Evolutionary conservation across 2,888 invertebrate species (phyloP), one percentile per base, ranked within the genome.

Genomic region (Hypsopygia costalis): DNA sequence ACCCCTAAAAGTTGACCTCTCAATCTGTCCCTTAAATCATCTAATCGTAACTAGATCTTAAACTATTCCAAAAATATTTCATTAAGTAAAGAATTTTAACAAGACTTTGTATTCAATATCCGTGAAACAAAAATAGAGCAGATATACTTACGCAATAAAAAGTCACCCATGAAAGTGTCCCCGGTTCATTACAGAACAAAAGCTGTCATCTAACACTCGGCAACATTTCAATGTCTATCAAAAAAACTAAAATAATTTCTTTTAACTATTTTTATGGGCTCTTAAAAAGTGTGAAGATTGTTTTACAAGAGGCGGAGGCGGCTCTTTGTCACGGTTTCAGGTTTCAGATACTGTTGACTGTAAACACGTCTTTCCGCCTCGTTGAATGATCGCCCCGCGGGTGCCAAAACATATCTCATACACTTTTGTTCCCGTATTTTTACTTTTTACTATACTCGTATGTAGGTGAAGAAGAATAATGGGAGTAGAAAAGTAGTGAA

Each of bases 161-260:
- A 72, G 66, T 57, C 73, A 72, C 68, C 70, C 67, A 72, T 80
- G 72, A 76, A 78, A 80, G 69, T 80, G 83, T 85, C 83, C 71
- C 82, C 75, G 75, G 70, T 81, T 82, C 82, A 80, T 82, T 81
- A 83, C 77, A 81, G 81, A 85, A 86, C 86, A 88, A 87, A 88
- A 87, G 87, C 86, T 82, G 87, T 86, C 87, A 85, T 74, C 78
- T 62, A 81, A 80, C 79, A 79, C 80, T 83, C 85, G 80, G 88
- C 76, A 81, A 88, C 88, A 87, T 86, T 87, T 87, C 87, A 87
- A 78, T 81, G 86, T 85, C 85, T 86, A 83, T 85, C 81, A 81
- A 81, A 83, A 81, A 70, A 79, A 74, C 69, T 62, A 77, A 71
- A 67, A 69, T 68, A 80, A 78, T 80, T 78, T 79, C 85, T 87